Conservation (phyloP, 37 sponge, comb jelly and placozoan genomes). For the Geodia barretti region DNA sequence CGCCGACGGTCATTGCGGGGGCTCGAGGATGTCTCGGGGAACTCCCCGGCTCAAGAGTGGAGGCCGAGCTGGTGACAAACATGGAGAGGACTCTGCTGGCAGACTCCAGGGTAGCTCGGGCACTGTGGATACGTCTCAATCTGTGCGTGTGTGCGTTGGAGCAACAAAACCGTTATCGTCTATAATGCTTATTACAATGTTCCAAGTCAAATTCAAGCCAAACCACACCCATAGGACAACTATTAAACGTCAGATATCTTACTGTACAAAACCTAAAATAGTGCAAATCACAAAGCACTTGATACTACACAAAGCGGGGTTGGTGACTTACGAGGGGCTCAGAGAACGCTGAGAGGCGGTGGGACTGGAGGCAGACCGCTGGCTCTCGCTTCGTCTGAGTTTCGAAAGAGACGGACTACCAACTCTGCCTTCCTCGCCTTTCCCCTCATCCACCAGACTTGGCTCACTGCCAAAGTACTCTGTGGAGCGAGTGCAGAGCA, state of each 20-base stretch:
- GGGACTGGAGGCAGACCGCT: background rate
- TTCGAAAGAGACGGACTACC: too few species aligned
- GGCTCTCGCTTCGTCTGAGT: background rate
- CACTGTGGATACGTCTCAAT: constrained; percentile 1
- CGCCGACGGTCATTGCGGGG: background rate
- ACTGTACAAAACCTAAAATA: too few species aligned
- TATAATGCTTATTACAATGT: too few species aligned
- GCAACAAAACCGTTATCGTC: too few species aligned
- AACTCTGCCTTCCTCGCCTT: constrained; percentile 22
- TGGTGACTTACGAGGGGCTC: background rate
- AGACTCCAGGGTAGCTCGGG: constrained; percentile 2
- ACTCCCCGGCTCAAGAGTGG: background rate
- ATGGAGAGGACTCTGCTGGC: constrained; percentile 20
- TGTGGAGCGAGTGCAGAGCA: background rate
- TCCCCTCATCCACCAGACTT: constrained; percentile 22
- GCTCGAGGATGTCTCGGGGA: constrained; percentile 3
- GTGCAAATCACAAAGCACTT: too few species aligned
- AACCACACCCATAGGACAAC: background rate
- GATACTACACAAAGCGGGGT: background rate
- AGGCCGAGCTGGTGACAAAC: background rate
- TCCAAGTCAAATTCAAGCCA: background rate
- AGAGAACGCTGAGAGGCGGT: background rate
- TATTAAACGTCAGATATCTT: too few species aligned
- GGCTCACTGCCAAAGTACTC: constrained; percentile 55
- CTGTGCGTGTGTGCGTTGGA: too few species aligned